phyloP scores from a whole-genome alignment of 2,888 invertebrate species.

The Andrena trimmerana region DNA sequence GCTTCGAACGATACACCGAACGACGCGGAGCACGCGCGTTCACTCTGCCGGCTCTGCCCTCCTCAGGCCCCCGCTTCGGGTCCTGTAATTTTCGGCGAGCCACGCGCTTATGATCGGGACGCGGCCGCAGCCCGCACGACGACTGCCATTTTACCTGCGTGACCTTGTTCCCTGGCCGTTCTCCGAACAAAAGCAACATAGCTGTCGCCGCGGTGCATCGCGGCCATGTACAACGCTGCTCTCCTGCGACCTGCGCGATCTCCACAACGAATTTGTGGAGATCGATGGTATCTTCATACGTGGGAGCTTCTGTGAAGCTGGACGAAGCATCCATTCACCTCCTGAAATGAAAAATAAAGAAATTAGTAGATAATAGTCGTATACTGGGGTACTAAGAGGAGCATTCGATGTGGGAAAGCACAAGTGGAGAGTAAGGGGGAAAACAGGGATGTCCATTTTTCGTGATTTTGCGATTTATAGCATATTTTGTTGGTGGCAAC shows the following conservation, averaged over 20 bases:
- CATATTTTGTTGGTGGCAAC: no score
- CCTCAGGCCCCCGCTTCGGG: neutral
- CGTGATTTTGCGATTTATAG: no score
- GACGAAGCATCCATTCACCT: no score
- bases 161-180: conserved; percentile 79
- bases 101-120: conserved; percentile 46
- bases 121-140: conserved; percentile 40
- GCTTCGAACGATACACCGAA: neutral
- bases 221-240: neutral
- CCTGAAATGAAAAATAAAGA: no score
- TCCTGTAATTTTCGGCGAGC: conserved; percentile 26
- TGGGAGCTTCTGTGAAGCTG: no score
- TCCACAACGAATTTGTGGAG: neutral
- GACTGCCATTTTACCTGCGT: conserved; percentile 77
- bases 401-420: no score
- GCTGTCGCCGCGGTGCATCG: conserved; percentile 49
- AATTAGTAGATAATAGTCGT: no score
- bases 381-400: no score
- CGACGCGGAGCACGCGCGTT: neutral
- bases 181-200: conserved; percentile 77
- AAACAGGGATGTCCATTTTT: no score
- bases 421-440: no score
- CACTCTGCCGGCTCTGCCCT: neutral
- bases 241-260: neutral
- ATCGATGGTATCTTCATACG: neutral